Conservation (phyloP, 2,888 invertebrate genomes). For the Xylocampa areola region DNA sequence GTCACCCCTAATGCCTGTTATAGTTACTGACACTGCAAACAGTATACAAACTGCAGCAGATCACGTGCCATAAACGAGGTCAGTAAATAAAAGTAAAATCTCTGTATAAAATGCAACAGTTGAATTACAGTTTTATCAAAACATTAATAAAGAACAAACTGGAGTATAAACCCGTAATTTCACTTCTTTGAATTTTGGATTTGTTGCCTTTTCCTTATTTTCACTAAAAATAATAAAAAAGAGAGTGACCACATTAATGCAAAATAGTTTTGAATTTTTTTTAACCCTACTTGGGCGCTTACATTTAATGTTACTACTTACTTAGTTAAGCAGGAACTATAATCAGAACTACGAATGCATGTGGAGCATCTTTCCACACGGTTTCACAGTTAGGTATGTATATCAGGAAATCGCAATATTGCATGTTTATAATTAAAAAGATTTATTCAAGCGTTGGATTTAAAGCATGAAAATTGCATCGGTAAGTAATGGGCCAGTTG, state of each 20-base stretch:
- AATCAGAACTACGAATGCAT: conserved; percentile 28
- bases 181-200: too few relatives aligned
- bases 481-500: conserved; percentile 37
- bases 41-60: too few relatives aligned
- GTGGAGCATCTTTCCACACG: conserved; percentile 45
- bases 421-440: conserved; percentile 51
- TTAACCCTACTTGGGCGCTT: too few relatives aligned
- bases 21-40: not conserved
- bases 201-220: too few relatives aligned
- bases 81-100: conserved; percentile 14
- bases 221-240: too few relatives aligned
- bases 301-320: conserved; percentile 31
- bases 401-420: conserved; percentile 45
- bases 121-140: conserved; percentile 2
- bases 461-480: conserved; percentile 46
- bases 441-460: conserved; percentile 43
- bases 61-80: conserved; percentile 6
- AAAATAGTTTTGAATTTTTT: too few relatives aligned
- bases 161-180: too few relatives aligned
- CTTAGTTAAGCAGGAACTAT: conserved; percentile 38
- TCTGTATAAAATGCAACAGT: conserved; percentile 3
- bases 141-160: too few relatives aligned
- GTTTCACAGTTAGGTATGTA: conserved; percentile 33
- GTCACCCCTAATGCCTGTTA: too few relatives aligned
- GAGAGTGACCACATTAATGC: too few relatives aligned